phyloP scores from a whole-genome alignment of 2,113 vertebrate genomes.

The Equus przewalskii region DNA sequence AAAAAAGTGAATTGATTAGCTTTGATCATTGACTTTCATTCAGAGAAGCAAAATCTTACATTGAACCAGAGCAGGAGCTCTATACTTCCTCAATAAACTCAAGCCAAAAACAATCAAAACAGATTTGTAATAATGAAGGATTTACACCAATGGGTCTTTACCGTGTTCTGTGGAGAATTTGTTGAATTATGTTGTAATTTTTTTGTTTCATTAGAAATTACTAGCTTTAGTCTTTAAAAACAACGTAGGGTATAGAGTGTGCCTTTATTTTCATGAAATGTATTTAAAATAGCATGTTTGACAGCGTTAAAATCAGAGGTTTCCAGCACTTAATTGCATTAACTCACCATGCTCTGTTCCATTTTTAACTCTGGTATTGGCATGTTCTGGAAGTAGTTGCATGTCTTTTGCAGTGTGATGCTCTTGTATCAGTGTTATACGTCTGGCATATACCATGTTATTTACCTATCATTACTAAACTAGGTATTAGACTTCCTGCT shows the following conservation, averaged over 20 bases:
- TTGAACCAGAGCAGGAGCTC: not conserved
- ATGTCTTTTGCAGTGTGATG: not conserved
- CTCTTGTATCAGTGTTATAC: not conserved
- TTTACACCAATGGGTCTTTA: not conserved
- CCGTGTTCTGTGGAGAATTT: constrained; percentile 7
- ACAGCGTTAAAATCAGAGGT: not conserved
- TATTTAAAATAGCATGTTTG: constrained; percentile 24
- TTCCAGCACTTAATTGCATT: not conserved
- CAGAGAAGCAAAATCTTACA: not conserved
- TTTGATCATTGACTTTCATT: constrained; percentile 11
- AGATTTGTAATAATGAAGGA: not conserved
- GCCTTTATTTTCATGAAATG: constrained; percentile 13
- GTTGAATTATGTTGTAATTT: not conserved
- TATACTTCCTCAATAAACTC: not conserved
- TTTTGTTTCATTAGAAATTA: not conserved
- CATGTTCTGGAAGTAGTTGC: not conserved
- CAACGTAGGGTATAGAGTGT: not conserved
- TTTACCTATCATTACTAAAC: not conserved
- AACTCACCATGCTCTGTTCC: not conserved
- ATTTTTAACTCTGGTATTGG: constrained; percentile 20
- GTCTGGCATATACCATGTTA: not conserved
- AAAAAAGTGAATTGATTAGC: not conserved
- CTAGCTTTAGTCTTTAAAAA: constrained; percentile 27
- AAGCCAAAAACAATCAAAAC: not conserved
- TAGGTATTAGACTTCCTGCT: constrained; percentile 6